phyloP scores from a whole-genome alignment of 2,888 invertebrate species.

The Diaperis boleti region DNA sequence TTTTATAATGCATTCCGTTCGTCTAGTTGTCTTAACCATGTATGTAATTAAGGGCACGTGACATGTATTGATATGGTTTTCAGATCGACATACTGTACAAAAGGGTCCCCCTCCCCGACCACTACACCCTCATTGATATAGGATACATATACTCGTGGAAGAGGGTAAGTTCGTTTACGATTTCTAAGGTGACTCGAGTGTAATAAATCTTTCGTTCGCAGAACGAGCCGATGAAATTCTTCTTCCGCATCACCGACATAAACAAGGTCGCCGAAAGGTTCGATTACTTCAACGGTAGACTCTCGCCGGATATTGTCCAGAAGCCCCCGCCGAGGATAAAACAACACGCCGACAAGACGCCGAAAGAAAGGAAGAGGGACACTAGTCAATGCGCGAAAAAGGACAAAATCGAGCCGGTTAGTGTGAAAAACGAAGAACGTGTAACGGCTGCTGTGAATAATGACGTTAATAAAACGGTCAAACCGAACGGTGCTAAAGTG shows the following conservation, averaged over 20 bases:
- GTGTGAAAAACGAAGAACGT: conserved; percentile 6
- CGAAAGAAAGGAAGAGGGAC: conserved; percentile 45
- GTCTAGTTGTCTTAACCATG: no score
- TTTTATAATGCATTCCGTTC: no score
- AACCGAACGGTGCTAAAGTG: not conserved
- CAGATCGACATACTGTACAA: conserved; percentile 88
- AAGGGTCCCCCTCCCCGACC: conserved; percentile 85
- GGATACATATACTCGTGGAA: conserved; percentile 97
- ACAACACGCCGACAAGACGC: conserved; percentile 56
- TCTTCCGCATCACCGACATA: conserved; percentile 77
- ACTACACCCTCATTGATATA: conserved; percentile 93
- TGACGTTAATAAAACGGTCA: not conserved
- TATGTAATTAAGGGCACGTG: not conserved
- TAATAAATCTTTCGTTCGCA: conserved; percentile 57
- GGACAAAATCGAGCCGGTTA: conserved; percentile 23
- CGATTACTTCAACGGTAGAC: conserved; percentile 66
- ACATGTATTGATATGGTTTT: conserved; percentile 44
- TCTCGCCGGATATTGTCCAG: conserved; percentile 60
- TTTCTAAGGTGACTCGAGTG: not conserved
- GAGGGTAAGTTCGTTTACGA: conserved; percentile 70
- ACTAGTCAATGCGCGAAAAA: conserved; percentile 8
- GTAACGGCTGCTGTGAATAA: not conserved
- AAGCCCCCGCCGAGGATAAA: conserved; percentile 10
- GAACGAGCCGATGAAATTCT: conserved; percentile 83
- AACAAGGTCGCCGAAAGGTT: conserved; percentile 69